phyloP scores from a whole-genome alignment of 2,888 invertebrate species.

The Liposcelis brunnea region DNA sequence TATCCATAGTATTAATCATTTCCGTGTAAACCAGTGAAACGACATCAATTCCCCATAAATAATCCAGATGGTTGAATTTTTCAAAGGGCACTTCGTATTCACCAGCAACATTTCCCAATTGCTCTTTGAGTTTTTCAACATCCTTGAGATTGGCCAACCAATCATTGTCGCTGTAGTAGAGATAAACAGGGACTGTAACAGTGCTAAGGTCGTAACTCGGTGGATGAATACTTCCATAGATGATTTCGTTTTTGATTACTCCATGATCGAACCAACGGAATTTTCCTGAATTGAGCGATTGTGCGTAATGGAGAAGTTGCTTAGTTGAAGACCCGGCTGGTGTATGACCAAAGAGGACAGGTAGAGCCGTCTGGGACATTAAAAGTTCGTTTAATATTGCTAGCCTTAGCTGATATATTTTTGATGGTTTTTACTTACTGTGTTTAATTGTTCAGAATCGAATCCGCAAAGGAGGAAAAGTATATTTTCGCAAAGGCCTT shows the following conservation, averaged over 20 bases:
- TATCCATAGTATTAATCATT: constrained; percentile 28
- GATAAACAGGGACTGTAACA: constrained; percentile 39
- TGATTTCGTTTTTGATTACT: constrained; percentile 30
- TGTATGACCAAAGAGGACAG: constrained; percentile 45
- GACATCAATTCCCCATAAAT: constrained; percentile 45
- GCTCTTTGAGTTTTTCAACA: background rate
- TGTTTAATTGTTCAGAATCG: constrained; percentile 35
- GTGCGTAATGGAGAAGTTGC: constrained; percentile 55
- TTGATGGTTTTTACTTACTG: constrained; percentile 25
- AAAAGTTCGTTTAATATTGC: too few relatives aligned
- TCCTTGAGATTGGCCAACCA: constrained; percentile 34
- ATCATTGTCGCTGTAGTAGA: constrained; percentile 47
- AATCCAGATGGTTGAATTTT: constrained; percentile 54
- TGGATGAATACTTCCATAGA: constrained; percentile 35
- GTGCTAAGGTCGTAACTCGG: constrained; percentile 39
- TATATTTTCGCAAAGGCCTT: constrained; percentile 44
- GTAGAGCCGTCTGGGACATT: constrained; percentile 40
- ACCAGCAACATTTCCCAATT: background rate
- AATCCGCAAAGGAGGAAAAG: constrained; percentile 47
- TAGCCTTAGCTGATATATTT: too few relatives aligned
- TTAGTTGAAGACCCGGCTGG: constrained; percentile 53
- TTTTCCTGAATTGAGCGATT: constrained; percentile 30
- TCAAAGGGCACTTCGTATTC: constrained; percentile 34
- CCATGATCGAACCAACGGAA: constrained; percentile 36
- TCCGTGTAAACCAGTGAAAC: constrained; percentile 38